Percentiles rank a stretch among this genome's conserved stretches.
phyloP scores from a whole-genome alignment of 2,113 vertebrate genomes.

The Ophthalmolycus amberensis region DNA sequence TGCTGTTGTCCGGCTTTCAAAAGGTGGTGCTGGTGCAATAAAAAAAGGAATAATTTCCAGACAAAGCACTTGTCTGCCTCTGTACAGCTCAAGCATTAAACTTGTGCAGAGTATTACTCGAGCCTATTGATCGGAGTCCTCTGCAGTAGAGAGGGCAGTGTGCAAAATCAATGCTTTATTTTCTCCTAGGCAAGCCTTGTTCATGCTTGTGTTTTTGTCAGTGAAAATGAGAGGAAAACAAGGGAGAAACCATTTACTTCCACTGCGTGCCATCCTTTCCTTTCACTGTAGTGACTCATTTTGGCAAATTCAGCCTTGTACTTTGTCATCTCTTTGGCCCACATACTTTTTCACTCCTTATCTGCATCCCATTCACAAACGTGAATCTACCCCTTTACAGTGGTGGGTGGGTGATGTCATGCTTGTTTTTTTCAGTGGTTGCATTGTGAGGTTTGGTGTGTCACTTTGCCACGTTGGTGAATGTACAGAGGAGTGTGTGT shows the following conservation, averaged over 20 bases:
- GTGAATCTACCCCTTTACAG: constrained; percentile 45
- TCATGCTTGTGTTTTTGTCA: constrained; percentile 63
- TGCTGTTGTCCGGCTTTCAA: constrained; percentile 51
- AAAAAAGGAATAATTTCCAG: constrained; percentile 74
- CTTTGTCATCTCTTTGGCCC: constrained; percentile 22
- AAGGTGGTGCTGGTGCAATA: constrained; percentile 54
- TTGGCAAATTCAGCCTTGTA: constrained; percentile 36
- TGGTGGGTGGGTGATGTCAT: constrained; percentile 46
- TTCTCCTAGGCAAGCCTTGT: constrained; percentile 77
- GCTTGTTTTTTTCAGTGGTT: constrained; percentile 35
- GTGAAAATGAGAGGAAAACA: constrained; percentile 69
- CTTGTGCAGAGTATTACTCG: constrained; percentile 79
- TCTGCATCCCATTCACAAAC: constrained; percentile 23
- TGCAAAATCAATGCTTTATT: constrained; percentile 83
- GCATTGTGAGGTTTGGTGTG: constrained; percentile 19
- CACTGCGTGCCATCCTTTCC: constrained; percentile 41
- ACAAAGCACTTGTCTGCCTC: constrained; percentile 75
- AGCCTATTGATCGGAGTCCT: constrained; percentile 79
- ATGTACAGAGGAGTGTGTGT: constrained; percentile 28
- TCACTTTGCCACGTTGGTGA: constrained; percentile 20
- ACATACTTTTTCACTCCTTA: constrained; percentile 22
- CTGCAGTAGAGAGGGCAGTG: constrained; percentile 73
- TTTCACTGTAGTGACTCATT: constrained; percentile 39
- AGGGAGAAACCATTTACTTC: constrained; percentile 54
- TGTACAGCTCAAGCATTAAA: constrained; percentile 74